phyloP scores from a whole-genome alignment of 1,140 invertebrate species.

The Calliopsis andreniformis region DNA sequence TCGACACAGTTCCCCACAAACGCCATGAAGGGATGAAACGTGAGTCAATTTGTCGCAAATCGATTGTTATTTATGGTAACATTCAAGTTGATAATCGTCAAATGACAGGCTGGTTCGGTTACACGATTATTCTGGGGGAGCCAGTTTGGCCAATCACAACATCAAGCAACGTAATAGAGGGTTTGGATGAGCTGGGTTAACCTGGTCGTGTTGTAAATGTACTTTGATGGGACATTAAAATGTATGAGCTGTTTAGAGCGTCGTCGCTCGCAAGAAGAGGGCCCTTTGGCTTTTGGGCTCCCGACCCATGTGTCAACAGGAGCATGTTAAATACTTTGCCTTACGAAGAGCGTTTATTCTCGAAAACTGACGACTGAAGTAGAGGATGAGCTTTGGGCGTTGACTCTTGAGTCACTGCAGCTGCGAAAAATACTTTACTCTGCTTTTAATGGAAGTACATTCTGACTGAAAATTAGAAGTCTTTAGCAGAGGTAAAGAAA shows the following conservation, averaged over 20 bases:
- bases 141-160: constrained; percentile 14
- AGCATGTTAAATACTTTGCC: not conserved
- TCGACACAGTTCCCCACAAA: no score
- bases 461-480: no score
- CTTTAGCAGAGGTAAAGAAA: no score
- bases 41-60: not conserved
- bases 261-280: not conserved
- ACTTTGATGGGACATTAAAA: constrained; percentile 47
- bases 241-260: constrained; percentile 44
- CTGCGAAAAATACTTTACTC: no score
- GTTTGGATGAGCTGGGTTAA: not conserved
- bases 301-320: not conserved
- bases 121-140: constrained; percentile 32
- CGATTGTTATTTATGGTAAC: constrained; percentile 12
- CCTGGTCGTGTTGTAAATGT: constrained; percentile 17
- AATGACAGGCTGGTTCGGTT: constrained; percentile 5
- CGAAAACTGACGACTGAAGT: not conserved
- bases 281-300: constrained; percentile 10
- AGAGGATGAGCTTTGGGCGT: not conserved
- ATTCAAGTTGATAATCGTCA: not conserved
- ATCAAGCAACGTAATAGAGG: constrained; percentile 15
- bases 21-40: no score
- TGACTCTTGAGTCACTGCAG: no score
- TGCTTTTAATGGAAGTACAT: no score
- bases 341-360: not conserved